Conservation (phyloP, 2,888 invertebrate species). For the Caenorhabditis uteleia region DNA sequence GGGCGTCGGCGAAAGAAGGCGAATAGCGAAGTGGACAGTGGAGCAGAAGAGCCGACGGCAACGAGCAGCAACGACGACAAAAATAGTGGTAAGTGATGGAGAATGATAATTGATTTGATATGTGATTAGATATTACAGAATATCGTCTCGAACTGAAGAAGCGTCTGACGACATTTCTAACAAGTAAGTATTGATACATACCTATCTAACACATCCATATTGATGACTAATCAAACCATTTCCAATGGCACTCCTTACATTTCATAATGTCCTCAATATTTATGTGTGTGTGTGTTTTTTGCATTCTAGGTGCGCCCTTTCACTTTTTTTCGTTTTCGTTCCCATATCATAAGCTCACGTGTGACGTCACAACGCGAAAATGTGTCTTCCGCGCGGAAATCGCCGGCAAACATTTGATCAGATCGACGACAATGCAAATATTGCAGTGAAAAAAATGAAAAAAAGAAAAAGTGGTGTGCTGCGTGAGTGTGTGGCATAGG, state of each 20-base stretch:
- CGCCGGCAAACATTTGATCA: slow-evolving; percentile 40
- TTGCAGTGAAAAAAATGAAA: not conserved
- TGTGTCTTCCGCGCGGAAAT: slow-evolving; percentile 39
- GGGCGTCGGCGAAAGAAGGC: slow-evolving; percentile 38
- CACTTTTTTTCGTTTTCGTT: not conserved
- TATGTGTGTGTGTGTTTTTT: not conserved
- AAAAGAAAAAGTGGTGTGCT: not conserved
- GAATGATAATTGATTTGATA: not conserved
- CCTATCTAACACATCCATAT: not conserved
- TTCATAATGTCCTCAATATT: not conserved
- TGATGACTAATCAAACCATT: not conserved
- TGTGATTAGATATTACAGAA: slow-evolving; percentile 15
- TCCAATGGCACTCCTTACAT: not conserved
- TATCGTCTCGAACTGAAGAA: slow-evolving; percentile 34
- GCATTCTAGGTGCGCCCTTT: not conserved
- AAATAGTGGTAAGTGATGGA: slow-evolving; percentile 18
- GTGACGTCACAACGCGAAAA: slow-evolving; percentile 21
- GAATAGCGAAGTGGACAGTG: slow-evolving; percentile 39
- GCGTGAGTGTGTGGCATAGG: not conserved
- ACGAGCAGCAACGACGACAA: slow-evolving; percentile 39
- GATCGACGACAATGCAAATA: slow-evolving; percentile 15
- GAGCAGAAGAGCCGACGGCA: slow-evolving; percentile 34
- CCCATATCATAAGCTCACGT: not conserved
- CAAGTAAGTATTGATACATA: slow-evolving; percentile 21
- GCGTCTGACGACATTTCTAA: slow-evolving; percentile 36